Evolutionary conservation across 2,888 invertebrate species (phyloP), one percentile per base, ranked within the genome.

Genomic region (Pemphredon lugubris): DNA sequence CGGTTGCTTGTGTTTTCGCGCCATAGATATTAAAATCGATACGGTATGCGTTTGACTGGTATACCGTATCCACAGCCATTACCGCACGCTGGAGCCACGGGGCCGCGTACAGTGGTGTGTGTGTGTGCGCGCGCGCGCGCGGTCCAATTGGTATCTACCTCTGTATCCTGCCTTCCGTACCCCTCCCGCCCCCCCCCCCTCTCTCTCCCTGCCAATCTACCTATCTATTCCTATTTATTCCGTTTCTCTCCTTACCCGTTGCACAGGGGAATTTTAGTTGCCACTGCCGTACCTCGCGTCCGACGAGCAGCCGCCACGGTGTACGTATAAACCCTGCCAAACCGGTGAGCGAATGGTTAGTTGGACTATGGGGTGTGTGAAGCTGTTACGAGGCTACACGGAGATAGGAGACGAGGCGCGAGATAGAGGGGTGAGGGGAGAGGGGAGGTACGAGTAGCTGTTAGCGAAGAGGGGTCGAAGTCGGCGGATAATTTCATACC

Each of bases 11-110:
- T 54, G 45, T 45, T 26, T 53, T 42, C 30, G 21, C 51, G 37
- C 57, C 57, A 59, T 54, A 40, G 73, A 77, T 83, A 84, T 85
- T 84, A 83, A 85, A 85, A 85, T 85, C 85, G 79, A 85, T 85
- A 84, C 84, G 78, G 83, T 83, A 82, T 83, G 81, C 77, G 83
- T 84, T 85, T 83, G 84, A 84, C 83, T 81, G 81, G 79, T 78
- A 75, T 68, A 71, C 77, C 71, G 73, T 77, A 76, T 73, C 65
- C 73, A 68, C 68, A 72, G 75, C 72, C 67, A 79, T 79, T 79
- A 79, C 77, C 77, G 69, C 77, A 72, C 69, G 57, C 65, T 67
- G 40, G 45, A 42, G 68, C 63, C 75, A 51, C 39, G 34, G 21
- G 54, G 37, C 50, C 58, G 26, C 7, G 26, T 26, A 26, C 26